Percentiles rank a stretch among this genome's conserved stretches.
Conservation (phyloP, 2,113 vertebrate genomes). For the Beaufortia kweichowensis region DNA sequence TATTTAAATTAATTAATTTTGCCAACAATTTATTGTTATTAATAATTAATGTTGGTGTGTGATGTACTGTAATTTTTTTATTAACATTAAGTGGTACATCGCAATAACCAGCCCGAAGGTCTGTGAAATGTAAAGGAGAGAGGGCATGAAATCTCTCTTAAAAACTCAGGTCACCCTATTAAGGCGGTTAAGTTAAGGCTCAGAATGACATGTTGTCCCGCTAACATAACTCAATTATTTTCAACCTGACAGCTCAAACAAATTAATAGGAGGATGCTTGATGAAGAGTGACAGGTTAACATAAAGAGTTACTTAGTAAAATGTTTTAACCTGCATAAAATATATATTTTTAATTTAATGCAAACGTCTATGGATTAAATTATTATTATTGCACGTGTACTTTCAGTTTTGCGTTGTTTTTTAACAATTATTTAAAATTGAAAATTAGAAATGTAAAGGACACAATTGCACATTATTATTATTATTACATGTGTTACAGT, state of each 20-base stretch:
- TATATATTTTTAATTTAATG: background rate
- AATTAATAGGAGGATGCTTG: conserved; percentile 65
- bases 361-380: background rate
- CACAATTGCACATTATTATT: too few relatives aligned
- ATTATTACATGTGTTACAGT: background rate
- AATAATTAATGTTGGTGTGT: conserved; percentile 6
- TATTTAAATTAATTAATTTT: too few relatives aligned
- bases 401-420: too few relatives aligned
- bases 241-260: conserved; percentile 70
- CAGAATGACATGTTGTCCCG: conserved; percentile 72
- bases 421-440: too few relatives aligned
- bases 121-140: conserved; percentile 58
- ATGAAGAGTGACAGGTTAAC: conserved; percentile 67
- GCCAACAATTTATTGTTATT: background rate
- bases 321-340: conserved; percentile 29
- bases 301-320: conserved; percentile 33
- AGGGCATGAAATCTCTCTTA: conserved; percentile 58
- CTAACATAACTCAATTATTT: conserved; percentile 76
- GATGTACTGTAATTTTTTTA: conserved; percentile 19
- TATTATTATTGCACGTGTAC: too few relatives aligned
- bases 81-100: conserved; percentile 67
- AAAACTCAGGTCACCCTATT: conserved; percentile 66
- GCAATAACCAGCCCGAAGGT: conserved; percentile 66
- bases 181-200: conserved; percentile 72
- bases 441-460: too few relatives aligned